phyloP scores from a whole-genome alignment of 1,140 invertebrate species.

The Temnothorax nylanderi region DNA sequence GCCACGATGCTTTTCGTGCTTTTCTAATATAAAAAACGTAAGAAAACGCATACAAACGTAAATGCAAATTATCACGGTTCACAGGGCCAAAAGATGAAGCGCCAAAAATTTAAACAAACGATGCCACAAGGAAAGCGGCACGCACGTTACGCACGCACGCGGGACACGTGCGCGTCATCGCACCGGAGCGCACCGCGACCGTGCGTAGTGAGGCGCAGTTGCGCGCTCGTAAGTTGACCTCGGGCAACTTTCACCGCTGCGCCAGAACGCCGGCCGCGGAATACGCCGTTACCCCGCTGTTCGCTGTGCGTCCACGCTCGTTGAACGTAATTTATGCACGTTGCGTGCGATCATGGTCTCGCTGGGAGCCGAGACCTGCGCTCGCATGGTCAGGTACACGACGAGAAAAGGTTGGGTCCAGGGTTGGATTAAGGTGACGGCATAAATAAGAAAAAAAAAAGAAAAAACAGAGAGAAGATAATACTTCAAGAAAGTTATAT shows the following conservation, averaged over 20 bases:
- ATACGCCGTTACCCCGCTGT: conserved; percentile 60
- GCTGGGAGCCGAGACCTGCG: conserved; percentile 71
- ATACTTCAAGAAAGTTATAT: not conserved
- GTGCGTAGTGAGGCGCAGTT: conserved; percentile 46
- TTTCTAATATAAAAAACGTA: not conserved
- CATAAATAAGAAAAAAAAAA: not conserved
- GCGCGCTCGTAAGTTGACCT: conserved; percentile 78
- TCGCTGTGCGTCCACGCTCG: conserved; percentile 63
- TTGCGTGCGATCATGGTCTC: conserved; percentile 80
- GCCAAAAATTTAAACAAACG: not conserved
- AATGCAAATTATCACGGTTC: not conserved
- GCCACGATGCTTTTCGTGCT: not conserved
- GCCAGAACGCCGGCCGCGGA: conserved; percentile 65
- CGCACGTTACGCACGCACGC: not conserved
- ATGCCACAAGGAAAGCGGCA: conserved; percentile 12
- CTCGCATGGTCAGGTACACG: conserved; percentile 79
- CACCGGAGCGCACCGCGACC: not conserved
- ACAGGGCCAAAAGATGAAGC: not conserved
- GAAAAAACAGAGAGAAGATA: not conserved
- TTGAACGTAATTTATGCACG: conserved; percentile 81
- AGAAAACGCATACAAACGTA: not conserved
- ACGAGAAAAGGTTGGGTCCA: conserved; percentile 57
- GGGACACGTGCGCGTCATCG: conserved; percentile 27
- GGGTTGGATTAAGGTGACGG: conserved; percentile 1
- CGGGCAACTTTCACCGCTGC: conserved; percentile 82